Conservation (phyloP, 2,888 invertebrate genomes). For the Sarcophaga subvicina region DNA sequence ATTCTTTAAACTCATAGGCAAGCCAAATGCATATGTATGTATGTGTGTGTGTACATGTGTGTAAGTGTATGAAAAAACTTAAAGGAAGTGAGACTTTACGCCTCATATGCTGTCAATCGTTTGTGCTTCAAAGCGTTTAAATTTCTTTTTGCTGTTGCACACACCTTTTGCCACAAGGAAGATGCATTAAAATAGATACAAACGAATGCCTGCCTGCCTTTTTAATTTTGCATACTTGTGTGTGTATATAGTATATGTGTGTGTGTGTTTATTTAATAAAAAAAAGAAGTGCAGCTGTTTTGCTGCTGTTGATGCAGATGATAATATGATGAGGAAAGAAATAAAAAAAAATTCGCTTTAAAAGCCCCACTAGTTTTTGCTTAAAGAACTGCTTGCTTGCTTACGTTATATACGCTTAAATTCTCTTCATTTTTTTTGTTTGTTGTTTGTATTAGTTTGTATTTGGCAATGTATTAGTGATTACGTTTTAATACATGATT, state of each 20-base stretch:
- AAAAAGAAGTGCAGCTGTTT: slow-evolving; percentile 58
- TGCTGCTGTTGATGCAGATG: not conserved
- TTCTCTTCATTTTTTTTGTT: not conserved
- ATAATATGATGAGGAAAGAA: not conserved
- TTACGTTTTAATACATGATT: slow-evolving; percentile 13
- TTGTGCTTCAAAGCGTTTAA: slow-evolving; percentile 68
- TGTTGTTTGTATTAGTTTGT: not conserved
- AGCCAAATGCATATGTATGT: not conserved
- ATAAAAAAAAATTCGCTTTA: slow-evolving; percentile 34
- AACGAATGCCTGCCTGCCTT: not conserved
- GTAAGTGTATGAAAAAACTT: slow-evolving; percentile 19
- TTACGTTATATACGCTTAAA: not conserved
- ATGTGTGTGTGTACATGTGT: slow-evolving; percentile 9
- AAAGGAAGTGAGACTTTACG: slow-evolving; percentile 72
- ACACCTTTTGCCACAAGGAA: slow-evolving; percentile 58
- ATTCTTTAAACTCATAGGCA: not conserved
- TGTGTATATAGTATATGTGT: not conserved
- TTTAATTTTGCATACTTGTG: not conserved
- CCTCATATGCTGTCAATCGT: slow-evolving; percentile 71
- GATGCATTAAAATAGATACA: slow-evolving; percentile 24
- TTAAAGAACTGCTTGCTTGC: not conserved
- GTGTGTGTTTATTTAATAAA: slow-evolving; percentile 4
- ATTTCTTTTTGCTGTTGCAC: slow-evolving; percentile 55
- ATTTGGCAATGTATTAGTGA: slow-evolving; percentile 35
- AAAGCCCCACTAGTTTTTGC: slow-evolving; percentile 7